Evolutionary conservation across 2,113 vertebrate species (phyloP), one percentile per base, ranked within the genome.

Genomic region (Gymnogyps californianus): DNA sequence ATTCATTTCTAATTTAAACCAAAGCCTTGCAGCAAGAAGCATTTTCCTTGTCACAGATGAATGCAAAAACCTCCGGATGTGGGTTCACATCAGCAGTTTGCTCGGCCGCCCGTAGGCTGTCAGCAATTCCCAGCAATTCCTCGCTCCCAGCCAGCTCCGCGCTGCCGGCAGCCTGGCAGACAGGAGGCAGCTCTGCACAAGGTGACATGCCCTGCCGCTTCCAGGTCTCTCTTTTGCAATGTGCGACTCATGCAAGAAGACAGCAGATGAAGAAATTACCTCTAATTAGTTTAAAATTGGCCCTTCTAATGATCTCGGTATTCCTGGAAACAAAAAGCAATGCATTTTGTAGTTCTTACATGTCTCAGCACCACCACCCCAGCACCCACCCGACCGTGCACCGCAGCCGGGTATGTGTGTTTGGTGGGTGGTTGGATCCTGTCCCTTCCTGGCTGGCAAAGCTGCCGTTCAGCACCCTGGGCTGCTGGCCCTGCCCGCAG

Each of bases 1-100:
- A 1, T 70, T 80, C 16, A 0, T 70, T 81, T 58, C 89, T 78
- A 51, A 74, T 66, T 83, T 54, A 83, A 74, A 83, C 24, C 40
- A 8, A 22, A 80, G 83, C 93, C 65, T 77, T 49, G 67, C 80
- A 87, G 86, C 67, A 2, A 62, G 91, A 91, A 70, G 91, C 94
- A 0, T 58, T 92, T 69, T 47, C 67, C 80, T 62, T 74, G 76
- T 74, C 67, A 34, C 89, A 65, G 64, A 34, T 9, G 62, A 67
- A 55, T n/a, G 83, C 10, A 7, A 22, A 22, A 64, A n/a, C 79
- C 75, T 5, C 32, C 7, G 28, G 80, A 6, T 4, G 47, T 17
- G 67, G 90, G 69, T 52, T 87, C 88, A 16, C 85, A 46, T 79
- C 94, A 93, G 92, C 96, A n/a, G 36, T 85, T 79, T 76, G 75